These are phyloP conservation scores for Synanthedon tipuliformis DNA, from an alignment of 2,888 invertebrate species.

Conservation along the genomic window DNA sequence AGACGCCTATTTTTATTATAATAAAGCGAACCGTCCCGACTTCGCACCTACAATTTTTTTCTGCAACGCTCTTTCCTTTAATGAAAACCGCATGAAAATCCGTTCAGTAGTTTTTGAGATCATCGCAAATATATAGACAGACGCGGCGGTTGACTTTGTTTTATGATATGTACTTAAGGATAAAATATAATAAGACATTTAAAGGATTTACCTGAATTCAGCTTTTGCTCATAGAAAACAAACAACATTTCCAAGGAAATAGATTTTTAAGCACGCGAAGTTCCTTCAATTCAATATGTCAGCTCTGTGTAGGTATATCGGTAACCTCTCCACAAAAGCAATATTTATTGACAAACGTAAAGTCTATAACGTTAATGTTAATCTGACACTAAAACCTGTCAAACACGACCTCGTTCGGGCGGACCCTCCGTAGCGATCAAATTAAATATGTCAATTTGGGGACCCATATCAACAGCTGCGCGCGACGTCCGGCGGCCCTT, in stretches of 20 bases:
- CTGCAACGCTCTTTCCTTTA: too few relatives aligned
- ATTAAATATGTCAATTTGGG: slow-evolving; percentile 71
- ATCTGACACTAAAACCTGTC: slow-evolving; percentile 69
- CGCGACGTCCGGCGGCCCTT: slow-evolving; percentile 65
- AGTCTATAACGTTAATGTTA: slow-evolving; percentile 60
- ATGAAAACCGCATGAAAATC: too few relatives aligned
- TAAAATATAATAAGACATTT: too few relatives aligned
- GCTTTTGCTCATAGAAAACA: slow-evolving; percentile 58
- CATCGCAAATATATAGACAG: too few relatives aligned
- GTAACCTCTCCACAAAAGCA: slow-evolving; percentile 26
- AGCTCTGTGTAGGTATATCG: slow-evolving; percentile 25
- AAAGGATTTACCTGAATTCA: slow-evolving; percentile 1
- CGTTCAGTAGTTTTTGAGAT: too few relatives aligned
- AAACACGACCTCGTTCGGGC: slow-evolving; percentile 46
- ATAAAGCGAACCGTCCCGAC: too few relatives aligned
- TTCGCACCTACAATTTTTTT: too few relatives aligned
- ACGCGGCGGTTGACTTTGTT: too few relatives aligned
- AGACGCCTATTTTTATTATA: too few relatives aligned
- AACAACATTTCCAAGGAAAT: slow-evolving; percentile 53
- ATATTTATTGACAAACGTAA: slow-evolving; percentile 47
- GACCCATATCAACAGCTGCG: slow-evolving; percentile 71
- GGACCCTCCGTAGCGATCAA: slow-evolving; percentile 65
- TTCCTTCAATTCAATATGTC: slow-evolving; percentile 60
- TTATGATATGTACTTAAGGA: too few relatives aligned
- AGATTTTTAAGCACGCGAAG: slow-evolving; percentile 38